Conservation (phyloP, 1,140 invertebrate species). For the Gonatopus flavifemur region DNA sequence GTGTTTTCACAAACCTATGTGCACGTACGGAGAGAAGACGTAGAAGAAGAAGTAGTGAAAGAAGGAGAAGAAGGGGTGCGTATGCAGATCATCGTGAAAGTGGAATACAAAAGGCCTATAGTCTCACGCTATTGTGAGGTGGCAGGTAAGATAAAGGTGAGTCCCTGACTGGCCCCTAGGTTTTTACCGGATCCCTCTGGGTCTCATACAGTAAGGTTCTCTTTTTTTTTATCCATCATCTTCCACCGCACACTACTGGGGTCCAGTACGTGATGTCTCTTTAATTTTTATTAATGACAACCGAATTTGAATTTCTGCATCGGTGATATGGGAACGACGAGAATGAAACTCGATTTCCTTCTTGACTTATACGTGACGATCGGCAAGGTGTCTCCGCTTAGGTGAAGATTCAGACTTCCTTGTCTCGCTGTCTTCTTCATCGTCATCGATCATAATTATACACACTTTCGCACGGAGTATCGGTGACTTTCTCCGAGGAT, state of each 20-base stretch:
- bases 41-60: not conserved
- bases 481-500: not conserved
- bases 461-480: constrained; percentile 10
- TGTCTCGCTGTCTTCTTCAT: not conserved
- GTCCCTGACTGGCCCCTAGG: constrained; percentile 28
- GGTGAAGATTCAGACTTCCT: not conserved
- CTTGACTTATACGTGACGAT: constrained; percentile 21
- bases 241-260: constrained; percentile 4
- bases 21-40: not conserved
- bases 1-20: no score
- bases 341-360: constrained; percentile 25
- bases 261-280: constrained; percentile 52
- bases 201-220: not conserved
- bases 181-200: no score
- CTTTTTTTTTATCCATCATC: not conserved
- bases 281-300: constrained; percentile 61
- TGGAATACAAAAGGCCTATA: constrained; percentile 54
- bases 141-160: constrained; percentile 58
- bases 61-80: constrained; percentile 37
- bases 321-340: constrained; percentile 55
- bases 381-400: constrained; percentile 10
- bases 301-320: constrained; percentile 59
- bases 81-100: constrained; percentile 53
- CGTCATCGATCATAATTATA: constrained; percentile 52
- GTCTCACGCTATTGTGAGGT: constrained; percentile 56